These are phyloP conservation scores for Spodoptera litura DNA, from an alignment of 1,140 invertebrate species.

Conservation along the genomic window DNA sequence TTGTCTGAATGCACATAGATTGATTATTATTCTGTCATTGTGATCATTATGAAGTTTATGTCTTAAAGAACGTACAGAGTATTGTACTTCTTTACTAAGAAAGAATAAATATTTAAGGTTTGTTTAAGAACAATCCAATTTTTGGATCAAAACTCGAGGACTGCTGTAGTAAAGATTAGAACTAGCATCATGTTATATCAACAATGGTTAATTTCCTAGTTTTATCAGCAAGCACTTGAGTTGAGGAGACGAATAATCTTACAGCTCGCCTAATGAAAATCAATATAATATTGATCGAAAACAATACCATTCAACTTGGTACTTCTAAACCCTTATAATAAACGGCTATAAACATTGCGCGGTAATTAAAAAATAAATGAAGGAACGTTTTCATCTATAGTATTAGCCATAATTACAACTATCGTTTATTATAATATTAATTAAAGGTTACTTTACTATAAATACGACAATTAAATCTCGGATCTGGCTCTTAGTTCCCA, in stretches of 20 bases:
- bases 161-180: too few species aligned
- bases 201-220: too few species aligned
- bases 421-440: too few species aligned
- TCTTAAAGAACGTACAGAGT: background rate
- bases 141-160: too few species aligned
- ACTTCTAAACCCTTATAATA: background rate
- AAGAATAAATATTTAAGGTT: background rate
- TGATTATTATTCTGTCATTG: constrained; percentile 47
- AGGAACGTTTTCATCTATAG: background rate
- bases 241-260: too few species aligned
- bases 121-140: too few species aligned
- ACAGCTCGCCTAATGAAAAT: too few species aligned
- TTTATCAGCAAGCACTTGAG: too few species aligned
- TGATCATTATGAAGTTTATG: constrained; percentile 31
- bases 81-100: background rate
- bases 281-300: background rate
- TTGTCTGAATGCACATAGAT: constrained; percentile 52
- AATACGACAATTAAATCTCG: constrained; percentile 30
- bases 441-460: constrained; percentile 30
- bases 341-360: background rate
- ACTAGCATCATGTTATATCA: too few species aligned
- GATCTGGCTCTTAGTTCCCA: constrained; percentile 25
- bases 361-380: background rate
- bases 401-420: constrained; percentile 16
- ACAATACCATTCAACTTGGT: background rate